Evolutionary conservation across 1,140 invertebrate genomes (phyloP), one percentile per base, ranked within the genome.

Genomic region (Pinna nobilis): DNA sequence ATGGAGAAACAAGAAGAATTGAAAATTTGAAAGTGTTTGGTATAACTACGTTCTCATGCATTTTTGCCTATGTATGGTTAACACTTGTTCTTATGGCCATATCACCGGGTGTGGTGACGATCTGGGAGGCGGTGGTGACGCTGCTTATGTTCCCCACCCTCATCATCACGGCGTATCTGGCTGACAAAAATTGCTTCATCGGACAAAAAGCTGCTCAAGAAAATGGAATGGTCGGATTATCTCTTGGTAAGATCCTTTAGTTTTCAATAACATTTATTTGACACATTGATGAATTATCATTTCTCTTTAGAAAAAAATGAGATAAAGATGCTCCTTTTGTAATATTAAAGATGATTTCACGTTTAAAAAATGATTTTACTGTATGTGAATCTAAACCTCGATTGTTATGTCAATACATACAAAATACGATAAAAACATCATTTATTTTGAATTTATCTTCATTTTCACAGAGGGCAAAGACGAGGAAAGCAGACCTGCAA

Each of bases 51-150:
- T 83, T 91, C 51, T 92, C 92, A 81, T 91, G 90, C 69, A 81
- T 93, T 15, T 91, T 92, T 77, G 93, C 93, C 1, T 93, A 93
- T 83, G 84, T 93, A 11, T 93, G 93, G 93, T 85, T 93, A 55
- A 86, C 91, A 11, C 81, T 93, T 18, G 90, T 93, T 23, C 82
- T 93, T n/a, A 80, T 91, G 20, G 87, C 69, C 2, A 82, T 84
- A 33, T 84, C 90, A 0, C 90, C 90, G 0, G 80, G 91, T 49
- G 47, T 57, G 9, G 90, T 93, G 3, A 91, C 92, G 25, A 61
- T 92, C 3, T 92, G 91, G 92, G 93, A 93, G 81, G 92, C 92
- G 0, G 80, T 91, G 3, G 67, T 93, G 5, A 93, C 93, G 0
- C 90, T 93, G 30, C 71, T 92, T 0, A 89, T 93, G 57, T 93